phyloP scores from a whole-genome alignment of 1,140 invertebrate species.

The Calliphora vicina region DNA sequence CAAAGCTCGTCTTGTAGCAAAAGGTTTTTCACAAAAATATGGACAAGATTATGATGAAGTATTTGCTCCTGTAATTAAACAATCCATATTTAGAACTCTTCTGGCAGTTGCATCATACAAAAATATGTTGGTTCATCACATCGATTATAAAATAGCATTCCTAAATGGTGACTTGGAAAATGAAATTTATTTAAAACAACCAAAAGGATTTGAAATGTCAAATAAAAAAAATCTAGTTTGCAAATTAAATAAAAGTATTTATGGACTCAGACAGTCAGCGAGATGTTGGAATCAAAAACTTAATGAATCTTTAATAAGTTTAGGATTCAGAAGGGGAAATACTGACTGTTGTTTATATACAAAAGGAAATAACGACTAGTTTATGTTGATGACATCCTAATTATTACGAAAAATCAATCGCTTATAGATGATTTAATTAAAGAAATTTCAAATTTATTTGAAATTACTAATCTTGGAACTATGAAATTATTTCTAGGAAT shows the following conservation, averaged over 20 bases:
- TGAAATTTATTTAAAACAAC: slow-evolving; percentile 61
- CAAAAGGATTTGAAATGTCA: slow-evolving; percentile 50
- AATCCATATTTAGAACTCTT: too few relatives aligned
- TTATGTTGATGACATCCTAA: not conserved
- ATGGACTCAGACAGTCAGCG: slow-evolving; percentile 52
- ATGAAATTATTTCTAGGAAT: not conserved
- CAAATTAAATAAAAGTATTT: slow-evolving; percentile 44
- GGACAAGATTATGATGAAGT: too few relatives aligned
- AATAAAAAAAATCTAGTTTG: slow-evolving; percentile 36
- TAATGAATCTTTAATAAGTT: slow-evolving; percentile 24
- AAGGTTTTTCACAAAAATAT: too few relatives aligned
- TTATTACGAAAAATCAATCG: too few relatives aligned
- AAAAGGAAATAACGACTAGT: not conserved
- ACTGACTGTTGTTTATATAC: not conserved
- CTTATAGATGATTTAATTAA: not conserved
- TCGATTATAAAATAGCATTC: too few relatives aligned
- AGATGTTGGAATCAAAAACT: too few relatives aligned
- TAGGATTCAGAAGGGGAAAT: slow-evolving; percentile 30
- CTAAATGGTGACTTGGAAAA: not conserved
- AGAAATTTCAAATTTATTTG: not conserved
- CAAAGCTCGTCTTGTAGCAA: too few relatives aligned
- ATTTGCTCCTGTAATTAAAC: too few relatives aligned
- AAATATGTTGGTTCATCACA: too few relatives aligned
- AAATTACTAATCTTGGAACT: not conserved
- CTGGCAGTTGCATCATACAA: too few relatives aligned